Evolutionary conservation across 2,888 invertebrate species (phyloP).

Genomic region (Andrena minutula): DNA sequence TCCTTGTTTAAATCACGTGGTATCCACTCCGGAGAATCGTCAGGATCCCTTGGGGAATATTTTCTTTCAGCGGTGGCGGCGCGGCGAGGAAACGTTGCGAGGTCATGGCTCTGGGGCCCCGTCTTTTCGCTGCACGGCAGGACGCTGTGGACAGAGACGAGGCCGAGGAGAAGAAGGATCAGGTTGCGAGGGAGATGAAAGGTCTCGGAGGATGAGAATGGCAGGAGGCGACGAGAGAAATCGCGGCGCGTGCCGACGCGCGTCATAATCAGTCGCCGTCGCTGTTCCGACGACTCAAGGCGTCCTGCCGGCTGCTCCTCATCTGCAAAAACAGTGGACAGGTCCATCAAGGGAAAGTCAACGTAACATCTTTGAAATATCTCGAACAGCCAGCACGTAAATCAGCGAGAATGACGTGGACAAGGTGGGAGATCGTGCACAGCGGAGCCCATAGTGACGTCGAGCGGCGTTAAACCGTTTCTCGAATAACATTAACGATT

Average conservation of each 20-base stretch:
- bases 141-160: constrained; percentile 60
- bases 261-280: constrained; percentile 84
- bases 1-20: constrained; percentile 8
- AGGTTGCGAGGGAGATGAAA: constrained; percentile 61
- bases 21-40: constrained; percentile 26
- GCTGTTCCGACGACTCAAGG: constrained; percentile 76
- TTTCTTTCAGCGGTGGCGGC: constrained; percentile 13
- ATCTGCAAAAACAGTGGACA: constrained; percentile 63
- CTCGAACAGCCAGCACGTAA: too few relatives aligned
- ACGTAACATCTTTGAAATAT: too few relatives aligned
- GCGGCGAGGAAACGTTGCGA: constrained; percentile 26
- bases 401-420: too few relatives aligned
- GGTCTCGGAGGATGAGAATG: constrained; percentile 72
- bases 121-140: constrained; percentile 63
- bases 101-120: constrained; percentile 51
- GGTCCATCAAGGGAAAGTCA: too few relatives aligned
- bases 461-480: not conserved
- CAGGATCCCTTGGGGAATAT: constrained; percentile 17
- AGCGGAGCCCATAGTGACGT: not conserved
- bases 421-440: too few relatives aligned
- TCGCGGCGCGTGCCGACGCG: constrained; percentile 76
- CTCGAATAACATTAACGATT: constrained; percentile 3
- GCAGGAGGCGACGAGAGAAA: constrained; percentile 79
- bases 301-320: constrained; percentile 73
- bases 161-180: constrained; percentile 60